phyloP scores from a whole-genome alignment of 2,888 invertebrate genomes.

The Caradrina kadenii region DNA sequence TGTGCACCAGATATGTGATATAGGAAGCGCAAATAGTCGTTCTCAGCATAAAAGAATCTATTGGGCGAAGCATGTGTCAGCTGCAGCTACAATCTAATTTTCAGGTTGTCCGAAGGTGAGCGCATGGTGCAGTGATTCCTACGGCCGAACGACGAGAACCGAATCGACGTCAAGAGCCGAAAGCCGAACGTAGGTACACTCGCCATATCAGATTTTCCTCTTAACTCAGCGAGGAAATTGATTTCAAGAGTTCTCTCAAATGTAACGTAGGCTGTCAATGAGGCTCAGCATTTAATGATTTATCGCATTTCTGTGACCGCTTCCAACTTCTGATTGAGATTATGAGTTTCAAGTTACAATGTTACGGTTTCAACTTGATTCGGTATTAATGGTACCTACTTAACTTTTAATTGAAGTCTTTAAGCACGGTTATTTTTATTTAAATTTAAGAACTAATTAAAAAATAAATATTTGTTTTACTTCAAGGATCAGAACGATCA shows the following conservation, averaged over 20 bases:
- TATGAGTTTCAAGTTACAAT: conserved; percentile 64
- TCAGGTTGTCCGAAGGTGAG: conserved; percentile 81
- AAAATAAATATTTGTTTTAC: neutral
- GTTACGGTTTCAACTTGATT: conserved; percentile 54
- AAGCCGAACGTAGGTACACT: conserved; percentile 41
- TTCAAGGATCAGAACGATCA: too few species aligned
- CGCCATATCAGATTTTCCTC: conserved; percentile 79
- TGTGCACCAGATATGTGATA: conserved; percentile 45
- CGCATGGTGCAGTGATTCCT: conserved; percentile 67
- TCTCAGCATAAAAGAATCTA: conserved; percentile 64
- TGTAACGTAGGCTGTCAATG: conserved; percentile 79
- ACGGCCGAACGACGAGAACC: conserved; percentile 53
- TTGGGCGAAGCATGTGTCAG: conserved; percentile 75
- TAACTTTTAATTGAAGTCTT: conserved; percentile 49
- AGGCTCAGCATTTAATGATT: conserved; percentile 74
- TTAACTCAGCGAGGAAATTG: conserved; percentile 84
- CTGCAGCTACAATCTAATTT: conserved; percentile 84
- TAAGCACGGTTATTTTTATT: conserved; percentile 3
- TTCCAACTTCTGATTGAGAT: conserved; percentile 64
- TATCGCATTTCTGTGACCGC: conserved; percentile 71
- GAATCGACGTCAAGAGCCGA: conserved; percentile 56
- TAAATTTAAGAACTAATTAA: neutral
- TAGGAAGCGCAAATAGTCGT: conserved; percentile 56
- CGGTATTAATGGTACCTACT: conserved; percentile 37
- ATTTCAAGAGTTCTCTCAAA: conserved; percentile 81